phyloP scores from a whole-genome alignment of 2,113 vertebrate genomes.

The Entelurus aequoreus region DNA sequence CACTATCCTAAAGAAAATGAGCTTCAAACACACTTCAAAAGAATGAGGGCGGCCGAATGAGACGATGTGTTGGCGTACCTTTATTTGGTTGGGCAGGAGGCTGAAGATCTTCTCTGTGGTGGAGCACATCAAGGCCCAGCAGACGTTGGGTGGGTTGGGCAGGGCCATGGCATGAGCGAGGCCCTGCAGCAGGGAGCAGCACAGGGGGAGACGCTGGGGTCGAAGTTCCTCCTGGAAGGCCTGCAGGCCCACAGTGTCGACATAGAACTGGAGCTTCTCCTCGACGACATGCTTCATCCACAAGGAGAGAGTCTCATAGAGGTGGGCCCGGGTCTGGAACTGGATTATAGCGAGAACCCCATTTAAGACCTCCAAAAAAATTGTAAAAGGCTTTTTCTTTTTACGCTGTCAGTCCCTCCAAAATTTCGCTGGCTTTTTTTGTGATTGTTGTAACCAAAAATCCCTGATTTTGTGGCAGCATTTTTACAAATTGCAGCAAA shows the following conservation, averaged over 20 bases:
- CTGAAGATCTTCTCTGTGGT: conserved; percentile 79
- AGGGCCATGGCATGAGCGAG: conserved; percentile 83
- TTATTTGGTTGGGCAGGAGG: conserved; percentile 80
- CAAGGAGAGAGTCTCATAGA: conserved; percentile 70
- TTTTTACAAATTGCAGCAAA: too few relatives aligned
- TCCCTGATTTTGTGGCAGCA: too few relatives aligned
- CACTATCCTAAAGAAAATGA: conserved; percentile 65
- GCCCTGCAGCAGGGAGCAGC: conserved; percentile 75
- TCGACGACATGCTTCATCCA: conserved; percentile 92
- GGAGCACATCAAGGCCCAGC: conserved; percentile 80
- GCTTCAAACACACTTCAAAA: background rate
- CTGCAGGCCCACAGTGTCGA: conserved; percentile 76
- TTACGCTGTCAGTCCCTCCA: too few relatives aligned
- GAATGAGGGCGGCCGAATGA: background rate
- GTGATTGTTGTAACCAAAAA: too few relatives aligned
- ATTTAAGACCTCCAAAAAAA: background rate
- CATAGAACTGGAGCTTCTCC: conserved; percentile 82
- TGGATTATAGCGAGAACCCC: conserved; percentile 34
- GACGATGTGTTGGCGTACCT: conserved; percentile 62
- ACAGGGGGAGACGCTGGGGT: conserved; percentile 52
- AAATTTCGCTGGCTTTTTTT: too few relatives aligned
- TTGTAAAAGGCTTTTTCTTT: too few relatives aligned
- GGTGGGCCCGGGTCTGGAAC: conserved; percentile 74
- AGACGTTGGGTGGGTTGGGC: conserved; percentile 76
- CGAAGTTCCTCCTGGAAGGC: conserved; percentile 67